These are phyloP conservation scores for Saccostrea echinata DNA, from an alignment of 1,140 invertebrate genomes.

Conservation along the genomic window DNA sequence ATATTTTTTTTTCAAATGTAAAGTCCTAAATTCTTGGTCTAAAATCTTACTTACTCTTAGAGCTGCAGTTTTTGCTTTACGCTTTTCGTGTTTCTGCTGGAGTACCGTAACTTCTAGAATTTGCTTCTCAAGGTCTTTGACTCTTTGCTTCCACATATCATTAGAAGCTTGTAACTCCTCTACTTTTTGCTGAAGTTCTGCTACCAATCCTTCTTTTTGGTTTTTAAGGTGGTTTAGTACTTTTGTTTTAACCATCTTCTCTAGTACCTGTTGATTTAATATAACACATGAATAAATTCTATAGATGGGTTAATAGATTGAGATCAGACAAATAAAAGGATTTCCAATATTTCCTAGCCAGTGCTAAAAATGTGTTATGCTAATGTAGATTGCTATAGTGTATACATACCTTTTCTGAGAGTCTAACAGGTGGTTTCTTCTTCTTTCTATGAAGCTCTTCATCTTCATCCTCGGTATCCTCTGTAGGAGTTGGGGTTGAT, in stretches of 20 bases:
- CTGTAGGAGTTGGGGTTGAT: constrained; percentile 55
- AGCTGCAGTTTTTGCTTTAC: constrained; percentile 67
- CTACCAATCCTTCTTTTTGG: constrained; percentile 55
- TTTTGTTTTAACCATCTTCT: constrained; percentile 60
- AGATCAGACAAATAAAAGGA: too few relatives aligned
- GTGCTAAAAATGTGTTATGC: too few relatives aligned
- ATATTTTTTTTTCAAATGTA: too few relatives aligned
- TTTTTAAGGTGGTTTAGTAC: constrained; percentile 58
- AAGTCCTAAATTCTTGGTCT: too few relatives aligned
- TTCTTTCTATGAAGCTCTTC: constrained; percentile 55
- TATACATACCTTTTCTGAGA: constrained; percentile 61
- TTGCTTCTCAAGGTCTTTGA: constrained; percentile 67
- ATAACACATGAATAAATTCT: background rate
- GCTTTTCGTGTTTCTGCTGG: constrained; percentile 69
- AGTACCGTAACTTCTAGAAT: constrained; percentile 66
- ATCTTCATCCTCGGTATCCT: constrained; percentile 60
- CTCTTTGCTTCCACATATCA: constrained; percentile 70
- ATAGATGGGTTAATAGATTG: too few relatives aligned
- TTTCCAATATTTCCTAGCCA: too few relatives aligned
- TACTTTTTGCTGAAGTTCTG: constrained; percentile 80
- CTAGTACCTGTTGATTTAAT: constrained; percentile 56
- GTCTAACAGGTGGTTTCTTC: constrained; percentile 53
- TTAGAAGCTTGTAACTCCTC: constrained; percentile 75
- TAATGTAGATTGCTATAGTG: too few relatives aligned
- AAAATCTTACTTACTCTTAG: constrained; percentile 60